phyloP scores from a whole-genome alignment of 2,113 vertebrate genomes.

The Hemiprocne comata region DNA sequence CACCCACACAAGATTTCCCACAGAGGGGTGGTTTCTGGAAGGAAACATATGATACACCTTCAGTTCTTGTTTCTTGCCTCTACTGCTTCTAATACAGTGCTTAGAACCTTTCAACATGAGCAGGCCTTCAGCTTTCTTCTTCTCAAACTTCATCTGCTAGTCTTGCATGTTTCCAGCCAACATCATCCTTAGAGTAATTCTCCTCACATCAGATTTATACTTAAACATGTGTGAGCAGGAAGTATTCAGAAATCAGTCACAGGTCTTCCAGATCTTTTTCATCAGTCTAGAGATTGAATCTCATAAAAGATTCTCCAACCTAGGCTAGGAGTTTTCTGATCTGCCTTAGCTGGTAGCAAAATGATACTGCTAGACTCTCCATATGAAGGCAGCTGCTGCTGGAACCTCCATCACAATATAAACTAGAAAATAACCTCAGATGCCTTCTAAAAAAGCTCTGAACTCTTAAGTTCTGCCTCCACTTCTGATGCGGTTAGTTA shows the following conservation, averaged over 20 bases:
- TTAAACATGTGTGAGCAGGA: background rate
- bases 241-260: background rate
- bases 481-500: background rate
- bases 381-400: background rate
- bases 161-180: background rate
- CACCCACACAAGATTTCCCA: slow-evolving; percentile 17
- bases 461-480: background rate
- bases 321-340: background rate
- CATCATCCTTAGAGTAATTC: background rate
- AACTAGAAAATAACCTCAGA: background rate
- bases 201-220: background rate
- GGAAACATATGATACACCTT: background rate
- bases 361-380: background rate
- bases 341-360: background rate
- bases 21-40: background rate
- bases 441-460: background rate
- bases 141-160: background rate
- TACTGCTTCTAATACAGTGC: background rate
- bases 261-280: background rate
- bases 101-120: background rate
- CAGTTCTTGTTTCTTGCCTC: background rate
- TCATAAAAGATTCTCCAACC: background rate
- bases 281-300: background rate
- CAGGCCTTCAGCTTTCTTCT: background rate
- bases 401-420: background rate